Evolutionary conservation across 1,140 invertebrate genomes (phyloP), one percentile per base, ranked within the genome.

Genomic region (Euura saliciscinereae): DNA sequence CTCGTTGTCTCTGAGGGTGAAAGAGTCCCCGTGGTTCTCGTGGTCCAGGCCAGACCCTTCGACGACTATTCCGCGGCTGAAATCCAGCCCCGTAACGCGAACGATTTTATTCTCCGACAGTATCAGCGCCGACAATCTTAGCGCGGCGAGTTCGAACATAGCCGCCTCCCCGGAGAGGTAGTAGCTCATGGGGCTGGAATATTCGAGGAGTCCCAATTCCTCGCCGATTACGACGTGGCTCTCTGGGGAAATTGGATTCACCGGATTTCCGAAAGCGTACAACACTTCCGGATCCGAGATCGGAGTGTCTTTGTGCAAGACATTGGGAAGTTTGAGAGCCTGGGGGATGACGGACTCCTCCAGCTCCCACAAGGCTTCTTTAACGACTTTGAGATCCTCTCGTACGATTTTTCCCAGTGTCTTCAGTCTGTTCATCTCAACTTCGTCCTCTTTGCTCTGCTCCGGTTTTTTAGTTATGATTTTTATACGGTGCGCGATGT

Each of bases 41-140:
- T 91, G 90, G 79, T 92, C 84, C 10, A 88, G 76, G 11, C 92
- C 91, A 77, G 90, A 91, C 4, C 91, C 93, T 85, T 94, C 93
- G 6, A 93, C 85, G 28, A 94, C 80, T 2, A 92, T 77, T 81
- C 92, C 93, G 70, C 90, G 90, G 64, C 86, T 83, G 83, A 94
- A 93, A 83, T 94, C 93, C 6, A 92, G 82, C 43, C 87, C 86
- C 28, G 83, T 76, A 10, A 89, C 79, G 78, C 85, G 80, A 1
- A 92, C 80, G 68, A 84, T 77, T 5, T 88, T 77, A 69, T 82
- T 86, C 13, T 91, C 87, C 76, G 86, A 89, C 76, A 91, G 87
- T 51, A 82, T 68, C 28, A 75, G 71, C 4, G 76, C 76, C 0
- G 75, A 78, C 4, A 79, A 74, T 11, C 71, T 73, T 65, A 91